phyloP scores from a whole-genome alignment of 2,888 invertebrate genomes.

The Melitaea athalia region DNA sequence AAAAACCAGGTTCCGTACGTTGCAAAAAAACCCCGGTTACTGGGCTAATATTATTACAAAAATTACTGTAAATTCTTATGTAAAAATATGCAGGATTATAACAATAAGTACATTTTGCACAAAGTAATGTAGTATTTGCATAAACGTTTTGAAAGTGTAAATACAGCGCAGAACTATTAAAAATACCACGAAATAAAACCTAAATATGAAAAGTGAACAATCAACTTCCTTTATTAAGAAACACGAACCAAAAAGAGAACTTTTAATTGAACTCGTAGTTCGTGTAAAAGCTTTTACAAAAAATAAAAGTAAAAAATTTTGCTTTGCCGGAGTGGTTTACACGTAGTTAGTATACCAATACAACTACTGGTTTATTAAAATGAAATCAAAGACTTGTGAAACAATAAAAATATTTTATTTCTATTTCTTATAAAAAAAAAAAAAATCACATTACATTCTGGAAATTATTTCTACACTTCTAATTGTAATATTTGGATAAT shows the following conservation, averaged over 20 bases:
- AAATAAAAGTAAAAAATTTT: conserved; percentile 59
- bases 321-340: conserved; percentile 59
- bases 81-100: background rate
- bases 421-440: too few species aligned
- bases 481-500: too few species aligned
- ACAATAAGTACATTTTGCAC: background rate
- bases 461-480: too few species aligned
- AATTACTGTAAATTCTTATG: too few species aligned
- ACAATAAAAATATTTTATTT: background rate
- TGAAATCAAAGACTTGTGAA: conserved; percentile 14
- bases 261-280: conserved; percentile 65
- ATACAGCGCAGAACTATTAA: background rate
- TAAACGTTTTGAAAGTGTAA: background rate
- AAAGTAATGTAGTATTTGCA: too few species aligned
- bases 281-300: conserved; percentile 66
- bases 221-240: conserved; percentile 53
- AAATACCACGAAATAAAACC: conserved; percentile 6
- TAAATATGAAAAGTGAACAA: conserved; percentile 47
- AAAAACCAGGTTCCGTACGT: too few species aligned
- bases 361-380: conserved; percentile 7
- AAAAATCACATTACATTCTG: too few species aligned
- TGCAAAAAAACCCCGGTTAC: too few species aligned
- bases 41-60: too few species aligned
- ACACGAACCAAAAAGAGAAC: conserved; percentile 50
- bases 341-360: conserved; percentile 44